Conservation (phyloP, 2,888 invertebrate species). For the Gisinianus flammeolus region DNA sequence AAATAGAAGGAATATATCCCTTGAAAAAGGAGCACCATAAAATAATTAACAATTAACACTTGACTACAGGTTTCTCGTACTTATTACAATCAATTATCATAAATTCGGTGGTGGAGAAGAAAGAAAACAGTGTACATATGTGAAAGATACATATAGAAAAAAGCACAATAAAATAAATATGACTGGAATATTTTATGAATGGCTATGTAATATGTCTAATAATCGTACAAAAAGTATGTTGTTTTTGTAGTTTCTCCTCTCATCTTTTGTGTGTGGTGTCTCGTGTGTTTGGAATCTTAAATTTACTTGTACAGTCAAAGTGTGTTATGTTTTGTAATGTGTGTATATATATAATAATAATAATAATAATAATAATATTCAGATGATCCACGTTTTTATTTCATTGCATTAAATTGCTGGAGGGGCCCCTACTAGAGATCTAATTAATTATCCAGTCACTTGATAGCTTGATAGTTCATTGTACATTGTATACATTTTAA, state of each 20-base stretch:
- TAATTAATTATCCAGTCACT: conserved; percentile 44
- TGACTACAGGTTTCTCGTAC: no score
- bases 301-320: neutral
- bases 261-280: neutral
- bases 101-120: no score
- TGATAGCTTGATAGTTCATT: neutral
- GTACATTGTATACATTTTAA: neutral
- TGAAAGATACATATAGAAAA: neutral
- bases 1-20: no score
- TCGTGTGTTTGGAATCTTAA: neutral
- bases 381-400: conserved; percentile 36
- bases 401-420: no score
- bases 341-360: neutral
- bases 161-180: neutral
- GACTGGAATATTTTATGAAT: neutral
- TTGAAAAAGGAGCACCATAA: no score
- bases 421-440: conserved; percentile 37
- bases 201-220: no score
- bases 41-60: no score
- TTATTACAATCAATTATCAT: no score
- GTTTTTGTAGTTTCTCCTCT: no score
- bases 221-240: no score
- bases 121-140: neutral
- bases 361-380: neutral
- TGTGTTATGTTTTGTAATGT: neutral